Evolutionary conservation across 1,140 invertebrate genomes (phyloP).

Genomic region (Hypothenemus hampei): DNA sequence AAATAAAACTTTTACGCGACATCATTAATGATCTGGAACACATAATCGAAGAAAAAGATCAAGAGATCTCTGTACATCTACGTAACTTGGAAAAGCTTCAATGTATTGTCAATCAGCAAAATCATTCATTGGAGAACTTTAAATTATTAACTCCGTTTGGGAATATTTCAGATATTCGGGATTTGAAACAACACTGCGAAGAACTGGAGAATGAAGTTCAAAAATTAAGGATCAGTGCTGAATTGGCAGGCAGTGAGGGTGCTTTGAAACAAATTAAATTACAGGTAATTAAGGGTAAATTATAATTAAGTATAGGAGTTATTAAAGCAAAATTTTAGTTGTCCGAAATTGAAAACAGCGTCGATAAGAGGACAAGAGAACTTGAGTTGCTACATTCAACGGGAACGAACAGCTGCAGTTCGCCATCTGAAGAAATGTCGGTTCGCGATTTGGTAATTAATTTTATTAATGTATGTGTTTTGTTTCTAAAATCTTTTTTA

Average conservation of each 20-base stretch:
- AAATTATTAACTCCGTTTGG: slow-evolving; percentile 31
- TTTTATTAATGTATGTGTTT: no score
- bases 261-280: slow-evolving; percentile 51
- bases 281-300: slow-evolving; percentile 45
- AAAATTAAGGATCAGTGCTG: slow-evolving; percentile 51
- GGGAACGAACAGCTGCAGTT: slow-evolving; percentile 56
- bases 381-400: slow-evolving; percentile 64
- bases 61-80: slow-evolving; percentile 44
- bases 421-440: slow-evolving; percentile 74
- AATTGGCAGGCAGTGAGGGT: slow-evolving; percentile 52
- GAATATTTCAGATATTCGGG: slow-evolving; percentile 48
- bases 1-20: slow-evolving; percentile 65
- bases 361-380: slow-evolving; percentile 62
- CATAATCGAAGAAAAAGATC: slow-evolving; percentile 60
- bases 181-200: slow-evolving; percentile 50
- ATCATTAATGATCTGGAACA: slow-evolving; percentile 70
- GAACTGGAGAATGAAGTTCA: slow-evolving; percentile 56
- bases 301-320: no score
- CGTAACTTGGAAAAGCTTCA: slow-evolving; percentile 40
- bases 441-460: slow-evolving; percentile 57
- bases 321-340: slow-evolving; percentile 45
- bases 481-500: slow-evolving; percentile 8
- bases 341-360: slow-evolving; percentile 53
- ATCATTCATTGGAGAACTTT: slow-evolving; percentile 32
- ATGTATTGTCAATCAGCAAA: slow-evolving; percentile 49